Evolutionary conservation across 2,113 vertebrate genomes (phyloP).

Genomic region (Eulemur rufifrons): DNA sequence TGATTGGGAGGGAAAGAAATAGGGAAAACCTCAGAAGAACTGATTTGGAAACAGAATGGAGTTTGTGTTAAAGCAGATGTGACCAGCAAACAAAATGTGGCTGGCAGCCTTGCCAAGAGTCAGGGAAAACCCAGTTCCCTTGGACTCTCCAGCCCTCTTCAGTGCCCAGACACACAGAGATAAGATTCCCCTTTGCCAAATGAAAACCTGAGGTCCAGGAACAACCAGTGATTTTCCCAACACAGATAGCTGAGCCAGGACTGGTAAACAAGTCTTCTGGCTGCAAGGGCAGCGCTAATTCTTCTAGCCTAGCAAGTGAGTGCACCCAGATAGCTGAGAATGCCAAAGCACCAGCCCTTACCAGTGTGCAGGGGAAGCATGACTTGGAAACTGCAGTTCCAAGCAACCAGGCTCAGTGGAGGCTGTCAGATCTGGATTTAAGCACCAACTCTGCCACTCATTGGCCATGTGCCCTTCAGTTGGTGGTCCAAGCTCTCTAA

Average conservation of each 20-base stretch:
- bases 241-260: not conserved
- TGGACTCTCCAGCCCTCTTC: not conserved
- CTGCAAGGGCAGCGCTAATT: not conserved
- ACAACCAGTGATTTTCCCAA: not conserved
- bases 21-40: not conserved
- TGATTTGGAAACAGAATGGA: not conserved
- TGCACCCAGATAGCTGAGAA: not conserved
- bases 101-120: not conserved
- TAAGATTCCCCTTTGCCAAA: not conserved
- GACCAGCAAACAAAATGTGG: not conserved
- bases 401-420: not conserved
- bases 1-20: not conserved
- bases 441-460: not conserved
- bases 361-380: not conserved
- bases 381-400: not conserved
- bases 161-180: not conserved
- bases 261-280: not conserved
- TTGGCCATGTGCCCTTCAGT: not conserved
- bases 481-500: not conserved
- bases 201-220: not conserved
- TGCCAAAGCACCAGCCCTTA: not conserved
- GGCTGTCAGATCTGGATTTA: not conserved
- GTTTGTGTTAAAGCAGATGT: not conserved
- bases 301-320: not conserved
- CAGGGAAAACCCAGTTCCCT: not conserved